Evolutionary conservation across 2,797 vertebrate genomes (phyloP), one percentile per base, ranked within the genome.

Genomic region (Pseudomugil gertrudae): DNA sequence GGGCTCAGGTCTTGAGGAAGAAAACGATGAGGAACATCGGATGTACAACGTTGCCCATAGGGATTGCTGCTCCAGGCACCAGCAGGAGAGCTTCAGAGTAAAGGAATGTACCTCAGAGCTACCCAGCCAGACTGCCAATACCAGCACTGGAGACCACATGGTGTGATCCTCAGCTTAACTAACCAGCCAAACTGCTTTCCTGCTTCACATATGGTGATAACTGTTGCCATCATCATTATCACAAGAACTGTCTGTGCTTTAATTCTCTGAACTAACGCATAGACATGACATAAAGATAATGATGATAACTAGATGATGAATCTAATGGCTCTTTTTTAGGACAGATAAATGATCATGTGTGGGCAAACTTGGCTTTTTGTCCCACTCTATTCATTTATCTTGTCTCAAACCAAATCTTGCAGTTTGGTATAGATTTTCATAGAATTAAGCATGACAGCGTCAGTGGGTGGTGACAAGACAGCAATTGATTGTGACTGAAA

Each of bases 1-100:
- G 43, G 85, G 89, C 76, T 92, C 87, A 0, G 92, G 88, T 23
- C 80, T 81, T 0, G 94, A 94, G 64, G 92, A 93, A 68, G 94
- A 92, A 26, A 74, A 86, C 2, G 89, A 90, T 0, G 90, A 91
- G 69, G 87, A 88, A 43, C 84, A 81, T 47, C 73, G 69, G 23
- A 79, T 88, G 80, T 94, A 93, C 64, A 89, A 78, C 81, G 90
- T 70, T 1, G 74, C 69, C 0, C 62, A 76, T 6, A 88, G 83
- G 5, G 90, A 92, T 58, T 94, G 92, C 86, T 94, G 91, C 80
- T 85, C 89, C 0, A 81, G 85, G 11, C 84, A 69, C 26, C 87
- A 84, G 64, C 84, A 87, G 59, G 87, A 83, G 21, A 35, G 68
- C 63, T 79, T 85, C 76, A 84, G 87, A 58, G 89, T 86, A 40